Percentiles rank a stretch among this genome's conserved stretches.
Evolutionary conservation across 2,888 invertebrate genomes (phyloP).

Genomic region (Nebria salina): DNA sequence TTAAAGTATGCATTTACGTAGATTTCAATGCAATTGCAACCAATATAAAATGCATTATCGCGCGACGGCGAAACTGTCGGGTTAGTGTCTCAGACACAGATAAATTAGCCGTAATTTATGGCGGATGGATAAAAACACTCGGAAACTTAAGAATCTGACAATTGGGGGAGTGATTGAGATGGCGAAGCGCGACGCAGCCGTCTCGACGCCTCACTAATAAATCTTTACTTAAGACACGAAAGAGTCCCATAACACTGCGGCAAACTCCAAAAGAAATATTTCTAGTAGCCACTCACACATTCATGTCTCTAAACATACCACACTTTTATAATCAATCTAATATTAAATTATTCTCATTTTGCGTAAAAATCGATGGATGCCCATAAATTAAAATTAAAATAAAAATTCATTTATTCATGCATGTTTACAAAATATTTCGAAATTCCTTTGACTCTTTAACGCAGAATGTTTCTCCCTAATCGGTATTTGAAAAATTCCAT

Average conservation of each 20-base stretch:
- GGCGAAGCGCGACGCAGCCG: slow-evolving; percentile 49
- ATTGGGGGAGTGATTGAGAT: slow-evolving; percentile 53
- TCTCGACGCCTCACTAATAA: slow-evolving; percentile 48
- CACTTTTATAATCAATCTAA: too few species aligned
- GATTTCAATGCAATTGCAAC: slow-evolving; percentile 29
- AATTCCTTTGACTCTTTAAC: neutral
- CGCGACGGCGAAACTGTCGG: neutral
- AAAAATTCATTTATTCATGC: neutral
- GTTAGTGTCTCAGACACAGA: slow-evolving; percentile 38
- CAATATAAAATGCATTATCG: slow-evolving; percentile 45
- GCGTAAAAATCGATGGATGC: neutral
- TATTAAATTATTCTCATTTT: neutral
- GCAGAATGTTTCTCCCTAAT: neutral
- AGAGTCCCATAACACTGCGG: slow-evolving; percentile 17
- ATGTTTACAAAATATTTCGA: neutral
- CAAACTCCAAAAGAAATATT: slow-evolving; percentile 39
- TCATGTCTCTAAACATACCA: too few species aligned
- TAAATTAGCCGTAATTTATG: slow-evolving; percentile 50
- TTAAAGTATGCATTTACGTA: neutral
- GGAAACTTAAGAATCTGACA: slow-evolving; percentile 52
- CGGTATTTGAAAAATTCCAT: slow-evolving; percentile 6
- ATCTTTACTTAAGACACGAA: slow-evolving; percentile 28
- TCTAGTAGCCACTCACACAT: neutral
- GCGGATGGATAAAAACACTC: slow-evolving; percentile 47
- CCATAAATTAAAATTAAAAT: neutral